phyloP scores from a whole-genome alignment of 2,797 vertebrate genomes.

The Chaunax sp. region DNA sequence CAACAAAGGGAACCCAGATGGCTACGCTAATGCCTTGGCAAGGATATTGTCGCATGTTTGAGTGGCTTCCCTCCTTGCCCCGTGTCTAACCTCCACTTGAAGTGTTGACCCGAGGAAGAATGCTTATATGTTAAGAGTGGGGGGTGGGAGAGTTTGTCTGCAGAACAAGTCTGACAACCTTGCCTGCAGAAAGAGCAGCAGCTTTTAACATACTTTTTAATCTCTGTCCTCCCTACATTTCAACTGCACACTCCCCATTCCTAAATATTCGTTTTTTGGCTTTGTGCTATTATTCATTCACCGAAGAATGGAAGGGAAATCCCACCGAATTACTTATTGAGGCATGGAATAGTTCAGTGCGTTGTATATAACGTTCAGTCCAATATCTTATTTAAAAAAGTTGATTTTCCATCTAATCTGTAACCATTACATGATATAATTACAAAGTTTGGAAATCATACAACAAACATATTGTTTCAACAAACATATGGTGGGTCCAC shows the following conservation, averaged over 20 bases:
- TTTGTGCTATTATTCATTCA: constrained; percentile 23
- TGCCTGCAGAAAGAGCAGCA: constrained; percentile 62
- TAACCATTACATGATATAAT: not conserved
- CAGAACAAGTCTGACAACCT: constrained; percentile 79
- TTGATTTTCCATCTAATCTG: not conserved
- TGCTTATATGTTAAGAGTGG: constrained; percentile 64
- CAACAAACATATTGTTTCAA: too few species aligned
- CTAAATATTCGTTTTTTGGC: constrained; percentile 24
- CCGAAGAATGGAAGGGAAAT: constrained; percentile 26
- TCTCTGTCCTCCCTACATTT: constrained; percentile 71
- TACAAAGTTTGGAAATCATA: not conserved
- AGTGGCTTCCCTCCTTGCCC: constrained; percentile 62
- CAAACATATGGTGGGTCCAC: not conserved
- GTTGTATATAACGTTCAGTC: constrained; percentile 14
- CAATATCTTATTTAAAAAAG: constrained; percentile 1
- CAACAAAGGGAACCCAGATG: constrained; percentile 20
- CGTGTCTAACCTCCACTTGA: constrained; percentile 69
- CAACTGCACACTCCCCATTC: constrained; percentile 49
- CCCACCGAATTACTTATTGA: constrained; percentile 6
- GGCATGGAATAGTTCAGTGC: not conserved
- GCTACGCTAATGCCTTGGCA: constrained; percentile 14
- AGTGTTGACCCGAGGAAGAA: constrained; percentile 72
- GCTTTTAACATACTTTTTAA: constrained; percentile 71
- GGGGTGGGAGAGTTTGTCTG: constrained; percentile 68
- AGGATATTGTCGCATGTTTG: constrained; percentile 42